Evolutionary conservation across 37 sponge, comb jelly and placozoan species (phyloP), one percentile per base, ranked within the genome.

Genomic region (Hormiphora californensis): DNA sequence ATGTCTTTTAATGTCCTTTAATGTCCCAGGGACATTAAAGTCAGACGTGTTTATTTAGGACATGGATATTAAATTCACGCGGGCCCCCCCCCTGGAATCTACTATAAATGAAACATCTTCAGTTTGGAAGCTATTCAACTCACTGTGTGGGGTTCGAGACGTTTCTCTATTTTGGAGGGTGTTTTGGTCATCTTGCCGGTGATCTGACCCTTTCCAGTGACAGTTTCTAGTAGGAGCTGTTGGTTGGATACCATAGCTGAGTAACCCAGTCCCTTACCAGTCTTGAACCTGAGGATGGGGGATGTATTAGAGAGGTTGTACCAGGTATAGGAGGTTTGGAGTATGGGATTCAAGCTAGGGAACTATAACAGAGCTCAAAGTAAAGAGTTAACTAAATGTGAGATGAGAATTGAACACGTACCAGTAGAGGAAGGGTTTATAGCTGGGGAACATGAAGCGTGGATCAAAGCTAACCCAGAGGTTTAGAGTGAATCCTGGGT

Each of bases 361-460:
- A n/a, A 89, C 28, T 86, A 25, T 27, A 32, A 3, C 11, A 23
- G 11, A 30, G 57, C 57, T 67, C 36, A 7, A 2, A 67, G 4
- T 67, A 5, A 40, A 4, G 5, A 40, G 9, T 11, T 34, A 53
- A 23, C 9, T 39, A 35, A 0, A 35, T 8, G 11, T 37, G 11
- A 69, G 32, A 35, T 36, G 37, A 8, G 28, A 28, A 40, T 65
- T 63, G 19, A 63, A 65, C 0, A 85, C 90, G 25, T 3, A 93
- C 94, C 94, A 94, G 92, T 92, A 94, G 12, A 94, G 81, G 34
- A 90, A 81, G 27, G 94, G 94, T 41, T 89, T 90, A 61, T 91
- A 89, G 65, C 67, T 87, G 19, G 92, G 91, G 65, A 90, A 55
- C 69, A 90, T 65, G 35, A 69, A 88, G 23, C 89, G 87, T 38